Conservation (phyloP, 2,888 invertebrate species). For the Aphidius colemani region DNA sequence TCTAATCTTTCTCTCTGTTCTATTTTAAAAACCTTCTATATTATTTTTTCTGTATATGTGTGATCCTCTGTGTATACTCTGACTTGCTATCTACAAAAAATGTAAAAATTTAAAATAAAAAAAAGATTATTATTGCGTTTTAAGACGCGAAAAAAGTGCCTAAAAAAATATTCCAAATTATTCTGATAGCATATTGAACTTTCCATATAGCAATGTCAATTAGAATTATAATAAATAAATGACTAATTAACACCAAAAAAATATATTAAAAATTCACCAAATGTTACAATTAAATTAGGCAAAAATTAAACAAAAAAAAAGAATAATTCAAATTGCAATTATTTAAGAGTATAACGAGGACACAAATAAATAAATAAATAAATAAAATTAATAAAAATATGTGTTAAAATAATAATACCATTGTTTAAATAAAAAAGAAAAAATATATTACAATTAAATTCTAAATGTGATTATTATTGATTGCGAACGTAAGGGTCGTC, state of each 20-base stretch:
- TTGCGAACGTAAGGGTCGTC: constrained; percentile 33
- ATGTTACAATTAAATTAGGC: not conserved
- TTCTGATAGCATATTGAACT: constrained; percentile 34
- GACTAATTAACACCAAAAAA: constrained; percentile 15
- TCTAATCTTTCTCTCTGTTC: constrained; percentile 14
- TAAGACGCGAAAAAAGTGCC: constrained; percentile 47
- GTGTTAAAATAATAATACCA: constrained; percentile 10
- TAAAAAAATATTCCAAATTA: constrained; percentile 38
- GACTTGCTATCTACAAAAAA: constrained; percentile 14
- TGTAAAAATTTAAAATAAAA: constrained; percentile 12
- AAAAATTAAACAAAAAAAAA: constrained; percentile 2
- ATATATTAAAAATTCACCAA: constrained; percentile 10
- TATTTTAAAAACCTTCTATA: not conserved
- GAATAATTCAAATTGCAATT: not conserved
- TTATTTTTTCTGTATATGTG: constrained; percentile 3
- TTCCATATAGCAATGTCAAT: constrained; percentile 33
- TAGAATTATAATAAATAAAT: constrained; percentile 18
- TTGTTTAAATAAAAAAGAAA: constrained; percentile 4
- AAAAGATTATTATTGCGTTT: constrained; percentile 24
- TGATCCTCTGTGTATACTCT: constrained; percentile 9
- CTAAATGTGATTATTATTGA: constrained; percentile 37
- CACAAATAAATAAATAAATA: constrained; percentile 16
- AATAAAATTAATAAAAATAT: constrained; percentile 20
- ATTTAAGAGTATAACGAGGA: constrained; percentile 16
- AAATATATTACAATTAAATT: constrained; percentile 28